These are phyloP conservation scores for Dolichopus griseipennis DNA, from an alignment of 2,888 invertebrate species.

Conservation along the genomic window DNA sequence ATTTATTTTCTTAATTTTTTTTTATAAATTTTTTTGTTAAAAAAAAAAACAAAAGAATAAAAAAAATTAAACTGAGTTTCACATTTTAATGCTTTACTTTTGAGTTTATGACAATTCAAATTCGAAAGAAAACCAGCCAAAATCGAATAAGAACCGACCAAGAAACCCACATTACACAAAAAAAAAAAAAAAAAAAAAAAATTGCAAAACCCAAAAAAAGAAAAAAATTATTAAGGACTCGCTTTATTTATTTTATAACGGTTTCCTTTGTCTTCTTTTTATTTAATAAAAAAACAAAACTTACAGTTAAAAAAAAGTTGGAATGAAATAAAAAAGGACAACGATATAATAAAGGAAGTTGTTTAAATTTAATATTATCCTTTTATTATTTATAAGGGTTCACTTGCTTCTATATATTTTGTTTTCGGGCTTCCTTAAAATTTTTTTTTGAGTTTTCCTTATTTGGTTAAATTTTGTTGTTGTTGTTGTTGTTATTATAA, in stretches of 20 bases:
- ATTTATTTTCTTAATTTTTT: neutral
- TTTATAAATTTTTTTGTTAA: neutral
- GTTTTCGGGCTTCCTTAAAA: neutral
- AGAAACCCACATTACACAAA: neutral
- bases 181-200: neutral
- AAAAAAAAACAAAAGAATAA: neutral
- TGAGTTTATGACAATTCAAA: neutral
- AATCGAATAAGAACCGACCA: neutral
- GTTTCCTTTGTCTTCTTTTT: neutral
- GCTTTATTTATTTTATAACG: neutral
- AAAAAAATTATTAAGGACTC: neutral
- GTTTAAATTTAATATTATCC: conserved; percentile 2
- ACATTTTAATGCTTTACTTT: neutral
- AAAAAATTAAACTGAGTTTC: neutral
- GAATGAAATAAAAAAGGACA: neutral
- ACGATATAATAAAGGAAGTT: conserved; percentile 1
- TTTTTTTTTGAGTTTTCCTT: no score
- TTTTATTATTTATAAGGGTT: conserved; percentile 5
- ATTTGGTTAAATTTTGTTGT: no score
- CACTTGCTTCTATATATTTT: neutral
- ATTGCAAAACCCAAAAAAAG: neutral
- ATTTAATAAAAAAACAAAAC: neutral
- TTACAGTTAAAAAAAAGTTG: no score
- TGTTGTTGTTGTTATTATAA: no score
- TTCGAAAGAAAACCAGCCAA: neutral